Base-by-base conservation (phyloP, 2,888 invertebrate genomes). In the Nasonia oneida region DNA sequence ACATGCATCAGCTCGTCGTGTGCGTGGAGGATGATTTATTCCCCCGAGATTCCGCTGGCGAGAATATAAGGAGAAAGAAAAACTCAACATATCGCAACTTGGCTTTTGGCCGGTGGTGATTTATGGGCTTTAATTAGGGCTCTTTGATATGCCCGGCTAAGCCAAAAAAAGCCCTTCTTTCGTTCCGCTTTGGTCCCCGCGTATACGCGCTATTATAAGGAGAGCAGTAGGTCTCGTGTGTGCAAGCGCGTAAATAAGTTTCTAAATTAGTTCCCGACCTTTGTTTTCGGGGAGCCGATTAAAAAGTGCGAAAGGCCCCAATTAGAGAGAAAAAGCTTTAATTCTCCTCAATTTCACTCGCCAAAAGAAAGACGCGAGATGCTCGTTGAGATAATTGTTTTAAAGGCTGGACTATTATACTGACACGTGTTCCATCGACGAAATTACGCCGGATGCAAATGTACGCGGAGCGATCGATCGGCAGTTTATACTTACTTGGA, bases 211-310 rank as follows among this genome's bases (percentile, higher is more conserved):
- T 18, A 15, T 14, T 71, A 8, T 15, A 15, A 37, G 14, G 47
- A 74, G 71, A 81, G 57, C 23, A 61, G 33, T 37, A 74, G n/a
- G 12, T 18, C 42, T 23, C 15, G 37, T 15, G 37, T 50, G 64
- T 53, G 33, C 29, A 33, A 33, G 73, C 23, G 47, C 4, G 42
- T 74, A 78, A 85, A 81, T 67, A 85, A 81, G 77, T 77, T 78
- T 64, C 64, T 78, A 85, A 81, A 85, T 85, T 85, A 81, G 53
- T 81, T 85, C 64, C 78, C 39, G 64, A 81, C 73, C 67, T 77
- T 85, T 81, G 39, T 81, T 73, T 85, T 81, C 53, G 8, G n/a
- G 1, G 10, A 33, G 78, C 12, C 64, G 61, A 85, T 85, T 78
- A 85, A 78, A 81, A 61, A 78, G 73, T 73, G 73, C 23, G 50